Evolutionary conservation across 2,113 vertebrate genomes (phyloP).

Genomic region (Thunnus maccoyii): DNA sequence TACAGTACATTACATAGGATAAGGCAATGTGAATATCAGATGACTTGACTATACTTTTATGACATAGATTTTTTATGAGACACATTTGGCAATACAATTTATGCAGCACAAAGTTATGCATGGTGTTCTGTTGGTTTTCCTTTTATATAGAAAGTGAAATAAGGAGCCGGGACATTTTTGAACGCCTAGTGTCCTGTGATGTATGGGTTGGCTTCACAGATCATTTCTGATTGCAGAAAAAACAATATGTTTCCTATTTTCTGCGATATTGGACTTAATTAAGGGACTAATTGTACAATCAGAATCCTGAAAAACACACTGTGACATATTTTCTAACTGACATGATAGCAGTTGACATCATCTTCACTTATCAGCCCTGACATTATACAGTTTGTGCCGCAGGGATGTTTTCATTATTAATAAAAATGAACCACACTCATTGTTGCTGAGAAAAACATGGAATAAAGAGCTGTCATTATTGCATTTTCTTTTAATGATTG

Average conservation of each 20-base stretch:
- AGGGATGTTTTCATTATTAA: slow-evolving; percentile 13
- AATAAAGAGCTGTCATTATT: slow-evolving; percentile 24
- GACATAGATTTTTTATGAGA: slow-evolving; percentile 2
- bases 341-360: neutral
- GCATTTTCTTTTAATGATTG: slow-evolving; percentile 34
- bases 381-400: neutral
- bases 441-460: slow-evolving; percentile 28
- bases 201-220: neutral
- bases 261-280: neutral
- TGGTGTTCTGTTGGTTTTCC: neutral
- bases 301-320: neutral
- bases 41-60: slow-evolving; percentile 20
- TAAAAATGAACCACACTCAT: slow-evolving; percentile 27
- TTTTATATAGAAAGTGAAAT: neutral
- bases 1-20: neutral
- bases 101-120: slow-evolving; percentile 2
- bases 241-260: neutral
- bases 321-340: neutral
- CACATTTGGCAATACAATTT: slow-evolving; percentile 10
- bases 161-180: slow-evolving; percentile 3
- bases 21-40: slow-evolving; percentile 29
- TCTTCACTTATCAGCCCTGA: neutral
- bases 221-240: neutral
- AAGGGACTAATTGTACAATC: neutral
- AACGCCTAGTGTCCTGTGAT: neutral